Conservation (phyloP, 1,140 invertebrate species). For the Dreissena rostriformis region DNA sequence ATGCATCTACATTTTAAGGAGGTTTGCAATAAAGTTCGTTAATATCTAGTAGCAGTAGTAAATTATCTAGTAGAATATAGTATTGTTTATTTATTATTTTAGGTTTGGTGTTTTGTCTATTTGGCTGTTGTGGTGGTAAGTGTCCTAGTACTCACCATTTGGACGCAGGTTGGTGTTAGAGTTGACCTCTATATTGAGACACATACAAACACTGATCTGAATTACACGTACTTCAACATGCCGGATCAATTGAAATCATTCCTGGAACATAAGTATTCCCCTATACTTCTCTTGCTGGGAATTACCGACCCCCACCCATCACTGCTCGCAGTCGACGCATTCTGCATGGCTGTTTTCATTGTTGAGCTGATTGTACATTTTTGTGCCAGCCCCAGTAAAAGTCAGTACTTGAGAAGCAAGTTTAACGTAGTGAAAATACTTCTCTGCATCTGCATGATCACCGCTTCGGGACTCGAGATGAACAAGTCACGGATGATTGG, state of each 20-base stretch:
- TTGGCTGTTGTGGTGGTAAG: conserved; percentile 32
- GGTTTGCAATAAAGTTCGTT: too few relatives aligned
- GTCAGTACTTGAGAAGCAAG: conserved; percentile 73
- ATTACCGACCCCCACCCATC: conserved; percentile 52
- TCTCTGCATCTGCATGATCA: conserved; percentile 8
- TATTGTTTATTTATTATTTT: conserved; percentile 1
- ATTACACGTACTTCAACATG: not conserved
- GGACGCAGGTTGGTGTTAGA: conserved; percentile 8
- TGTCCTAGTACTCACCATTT: conserved; percentile 15
- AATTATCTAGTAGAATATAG: too few relatives aligned
- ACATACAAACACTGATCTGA: not conserved
- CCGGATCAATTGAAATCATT: not conserved
- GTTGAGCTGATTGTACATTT: conserved; percentile 78
- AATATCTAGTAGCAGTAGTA: too few relatives aligned
- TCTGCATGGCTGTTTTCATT: conserved; percentile 80
- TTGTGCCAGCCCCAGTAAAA: conserved; percentile 76
- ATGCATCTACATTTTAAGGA: too few relatives aligned
- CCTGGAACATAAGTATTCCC: not conserved
- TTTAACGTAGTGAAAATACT: conserved; percentile 81
- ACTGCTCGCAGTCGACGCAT: conserved; percentile 59
- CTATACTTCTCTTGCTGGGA: not conserved
- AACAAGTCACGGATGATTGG: conserved; percentile 75
- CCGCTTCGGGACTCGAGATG: conserved; percentile 23
- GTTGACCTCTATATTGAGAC: conserved; percentile 1
- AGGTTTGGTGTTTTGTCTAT: conserved; percentile 37